These are phyloP conservation scores for Drosophila novamexicana DNA, from an alignment of 1,140 invertebrate genomes.

Conservation along the genomic window DNA sequence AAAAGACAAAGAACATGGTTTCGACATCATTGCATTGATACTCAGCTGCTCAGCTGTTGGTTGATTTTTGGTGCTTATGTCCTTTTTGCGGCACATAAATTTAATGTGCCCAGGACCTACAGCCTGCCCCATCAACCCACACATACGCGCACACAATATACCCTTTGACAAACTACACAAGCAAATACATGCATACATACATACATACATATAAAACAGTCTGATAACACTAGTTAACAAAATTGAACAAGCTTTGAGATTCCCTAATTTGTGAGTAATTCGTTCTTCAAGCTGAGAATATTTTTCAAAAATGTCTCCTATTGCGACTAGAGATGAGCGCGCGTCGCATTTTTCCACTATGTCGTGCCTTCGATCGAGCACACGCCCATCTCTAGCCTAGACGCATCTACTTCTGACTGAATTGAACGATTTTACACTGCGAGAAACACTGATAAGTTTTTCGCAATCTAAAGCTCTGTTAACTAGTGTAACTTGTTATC, in stretches of 20 bases:
- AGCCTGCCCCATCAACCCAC: slow-evolving; percentile 11
- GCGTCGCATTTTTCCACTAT: too few species aligned
- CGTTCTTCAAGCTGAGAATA: not conserved
- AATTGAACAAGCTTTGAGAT: not conserved
- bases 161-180: slow-evolving; percentile 36
- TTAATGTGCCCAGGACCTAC: slow-evolving; percentile 57
- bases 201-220: slow-evolving; percentile 11
- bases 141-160: slow-evolving; percentile 23
- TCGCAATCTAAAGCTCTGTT: not conserved
- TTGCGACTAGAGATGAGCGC: too few species aligned
- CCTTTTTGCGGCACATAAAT: slow-evolving; percentile 78
- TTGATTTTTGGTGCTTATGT: slow-evolving; percentile 64
- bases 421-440: too few species aligned
- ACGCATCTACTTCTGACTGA: too few species aligned
- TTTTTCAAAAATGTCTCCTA: too few species aligned
- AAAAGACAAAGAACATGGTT: not conserved
- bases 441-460: not conserved
- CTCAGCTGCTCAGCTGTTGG: slow-evolving; percentile 57
- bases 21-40: slow-evolving; percentile 48
- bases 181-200: slow-evolving; percentile 12
- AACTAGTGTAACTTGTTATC: slow-evolving; percentile 52
- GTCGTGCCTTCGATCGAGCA: too few species aligned
- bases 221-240: slow-evolving; percentile 44
- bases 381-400: too few species aligned
- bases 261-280: too few species aligned